Base-by-base conservation (phyloP, 2,113 vertebrate species). In the Crotalus viridis region DNA sequence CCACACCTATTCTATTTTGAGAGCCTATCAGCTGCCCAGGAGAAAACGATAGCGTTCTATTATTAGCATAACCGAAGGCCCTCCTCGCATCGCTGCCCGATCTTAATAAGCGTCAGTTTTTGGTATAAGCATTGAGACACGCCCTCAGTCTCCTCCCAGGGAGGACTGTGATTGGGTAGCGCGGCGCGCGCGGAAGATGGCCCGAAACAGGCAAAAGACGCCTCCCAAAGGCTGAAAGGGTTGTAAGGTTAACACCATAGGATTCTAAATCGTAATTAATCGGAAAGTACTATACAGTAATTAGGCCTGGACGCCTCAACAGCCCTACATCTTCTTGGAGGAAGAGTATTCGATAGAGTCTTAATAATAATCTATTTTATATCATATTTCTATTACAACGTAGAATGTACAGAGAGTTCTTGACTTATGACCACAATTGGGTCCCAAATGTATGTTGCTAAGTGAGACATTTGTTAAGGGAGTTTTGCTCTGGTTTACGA, bases 41-140 rank as follows among this genome's bases (percentile, higher is more conserved):
- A 4, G 4, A n/a, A 9, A 46, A 56, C 55, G 5, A 15, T 10
- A 5, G 3, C 3, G 10, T 33, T 91, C 64, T 90, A 17, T 89
- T 10, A 92, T 92, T 92, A 92, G 88, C 93, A 94, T 89, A 94
- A 86, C 15, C 2, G 5, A 7, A 17, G 24, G 10, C 57, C 48
- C 57, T 0, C 89, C 46, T 56, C 10, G 10, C n/a, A n/a, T 43
- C 55, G 1, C n/a, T 15, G 8, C 22, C 4, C 33, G n/a, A 8
- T 91, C 39, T 22, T 28, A 33, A 91, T 3, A 26, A 86, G 6
- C 55, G 81, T 56, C 93, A 3, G 3, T 7, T 1, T 55, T 91
- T 93, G 55, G 87, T 48, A 64, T 89, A 91, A 93, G 52, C 26
- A 2, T 8, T 9, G 59, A 43, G 51, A 13, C 91, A 92, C 87